A percentile compares a stretch with the other conserved stretches of the same genome.
These are phyloP conservation scores for Podiceps cristatus DNA, from an alignment of 2,113 vertebrate genomes.

Conservation along the genomic window DNA sequence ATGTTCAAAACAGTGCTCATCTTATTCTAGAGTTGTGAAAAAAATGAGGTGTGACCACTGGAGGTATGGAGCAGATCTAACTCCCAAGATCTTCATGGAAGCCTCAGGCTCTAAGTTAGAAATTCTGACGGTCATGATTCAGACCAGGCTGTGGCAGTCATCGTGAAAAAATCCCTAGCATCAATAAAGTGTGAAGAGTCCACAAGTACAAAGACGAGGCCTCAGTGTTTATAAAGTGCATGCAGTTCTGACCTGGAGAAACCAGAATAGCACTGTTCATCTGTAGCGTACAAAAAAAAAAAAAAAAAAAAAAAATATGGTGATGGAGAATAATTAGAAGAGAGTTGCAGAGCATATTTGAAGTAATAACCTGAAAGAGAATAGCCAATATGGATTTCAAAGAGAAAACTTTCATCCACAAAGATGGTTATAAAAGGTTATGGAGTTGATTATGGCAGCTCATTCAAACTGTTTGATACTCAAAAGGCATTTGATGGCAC, in stretches of 20 bases:
- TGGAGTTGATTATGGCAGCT: constrained; percentile 14
- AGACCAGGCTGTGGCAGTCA: neutral
- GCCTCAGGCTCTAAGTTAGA: neutral
- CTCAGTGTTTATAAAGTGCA: neutral
- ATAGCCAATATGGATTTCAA: constrained; percentile 28
- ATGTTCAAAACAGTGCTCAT: neutral
- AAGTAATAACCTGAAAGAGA: constrained; percentile 52
- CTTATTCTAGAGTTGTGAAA: neutral
- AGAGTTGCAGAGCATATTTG: neutral
- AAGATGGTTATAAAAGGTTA: constrained; percentile 18
- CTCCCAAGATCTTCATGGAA: neutral
- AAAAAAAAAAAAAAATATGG: neutral
- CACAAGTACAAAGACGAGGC: neutral
- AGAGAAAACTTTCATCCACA: neutral
- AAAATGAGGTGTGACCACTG: neutral
- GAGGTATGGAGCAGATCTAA: neutral
- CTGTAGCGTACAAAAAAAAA: neutral
- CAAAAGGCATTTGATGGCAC: constrained; percentile 45
- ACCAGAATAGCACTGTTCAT: neutral
- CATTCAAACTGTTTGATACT: constrained; percentile 26
- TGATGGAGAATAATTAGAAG: too few relatives aligned
- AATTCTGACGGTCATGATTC: neutral
- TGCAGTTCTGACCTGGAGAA: neutral
- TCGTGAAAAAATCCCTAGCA: neutral
- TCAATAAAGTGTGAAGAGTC: neutral